phyloP scores from a whole-genome alignment of 2,797 vertebrate species.

The Sebastes kiyomatsui region DNA sequence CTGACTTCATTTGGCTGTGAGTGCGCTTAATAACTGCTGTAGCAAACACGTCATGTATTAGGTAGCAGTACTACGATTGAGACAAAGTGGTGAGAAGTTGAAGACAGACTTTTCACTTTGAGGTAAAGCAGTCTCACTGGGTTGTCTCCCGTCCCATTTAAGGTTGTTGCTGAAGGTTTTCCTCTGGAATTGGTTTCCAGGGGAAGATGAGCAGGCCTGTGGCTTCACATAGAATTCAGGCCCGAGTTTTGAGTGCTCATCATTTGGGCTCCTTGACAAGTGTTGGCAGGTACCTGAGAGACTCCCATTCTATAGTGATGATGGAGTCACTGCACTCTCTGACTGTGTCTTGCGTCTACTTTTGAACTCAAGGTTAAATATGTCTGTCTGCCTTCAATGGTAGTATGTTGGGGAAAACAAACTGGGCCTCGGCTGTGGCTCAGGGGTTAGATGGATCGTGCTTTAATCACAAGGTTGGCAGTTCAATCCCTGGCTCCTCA shows the following conservation, averaged over 20 bases:
- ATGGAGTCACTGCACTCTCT: conserved; percentile 16
- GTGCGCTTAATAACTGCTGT: not conserved
- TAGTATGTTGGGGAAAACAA: not conserved
- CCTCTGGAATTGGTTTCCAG: not conserved
- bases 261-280: conserved; percentile 4
- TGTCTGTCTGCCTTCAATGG: conserved; percentile 14
- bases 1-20: not conserved
- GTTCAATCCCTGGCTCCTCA: too few relatives aligned
- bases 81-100: not conserved
- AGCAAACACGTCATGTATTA: not conserved
- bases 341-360: conserved; percentile 10
- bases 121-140: not conserved
- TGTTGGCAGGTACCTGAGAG: conserved; percentile 13
- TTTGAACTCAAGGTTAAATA: conserved; percentile 1
- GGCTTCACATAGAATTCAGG: conserved; percentile 13
- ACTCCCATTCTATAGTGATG: not conserved
- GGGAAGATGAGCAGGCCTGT: conserved; percentile 1
- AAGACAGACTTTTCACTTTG: not conserved
- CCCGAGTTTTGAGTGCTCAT: not conserved
- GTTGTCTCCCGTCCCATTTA: not conserved
- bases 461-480: too few relatives aligned
- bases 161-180: conserved; percentile 2
- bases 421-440: not conserved
- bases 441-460: too few relatives aligned
- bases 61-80: too few relatives aligned